phyloP scores from a whole-genome alignment of 2,888 invertebrate genomes.

The Odontomyia ornata region DNA sequence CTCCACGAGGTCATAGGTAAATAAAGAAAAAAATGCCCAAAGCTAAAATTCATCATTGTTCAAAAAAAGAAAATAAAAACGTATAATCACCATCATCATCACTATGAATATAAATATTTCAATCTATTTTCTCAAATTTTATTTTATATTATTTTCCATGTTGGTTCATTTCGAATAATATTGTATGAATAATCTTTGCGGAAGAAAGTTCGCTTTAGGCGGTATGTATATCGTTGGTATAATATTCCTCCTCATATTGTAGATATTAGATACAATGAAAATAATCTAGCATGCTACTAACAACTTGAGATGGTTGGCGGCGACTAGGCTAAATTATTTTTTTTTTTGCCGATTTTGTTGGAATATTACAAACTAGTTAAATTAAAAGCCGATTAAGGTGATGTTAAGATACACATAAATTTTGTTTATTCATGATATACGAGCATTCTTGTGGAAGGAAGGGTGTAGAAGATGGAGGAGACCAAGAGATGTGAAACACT shows the following conservation, averaged over 20 bases:
- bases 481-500: too few species aligned
- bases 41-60: too few species aligned
- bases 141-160: neutral
- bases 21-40: too few species aligned
- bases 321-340: too few species aligned
- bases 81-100: too few species aligned
- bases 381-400: slow-evolving; percentile 7
- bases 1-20: too few species aligned
- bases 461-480: too few species aligned
- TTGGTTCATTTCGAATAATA: neutral
- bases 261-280: neutral
- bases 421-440: neutral
- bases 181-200: neutral
- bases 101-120: too few species aligned
- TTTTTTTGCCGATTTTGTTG: neutral
- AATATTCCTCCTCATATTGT: neutral
- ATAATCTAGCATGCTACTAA: neutral
- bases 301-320: too few species aligned
- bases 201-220: slow-evolving; percentile 7
- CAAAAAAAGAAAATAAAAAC: too few species aligned
- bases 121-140: too few species aligned
- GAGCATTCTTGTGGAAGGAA: too few species aligned
- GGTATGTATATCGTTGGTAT: neutral
- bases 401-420: neutral
- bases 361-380: neutral